These are phyloP conservation scores for Actinia equina DNA, from an alignment of 64 coral and sea anemone species.

Conservation along the genomic window DNA sequence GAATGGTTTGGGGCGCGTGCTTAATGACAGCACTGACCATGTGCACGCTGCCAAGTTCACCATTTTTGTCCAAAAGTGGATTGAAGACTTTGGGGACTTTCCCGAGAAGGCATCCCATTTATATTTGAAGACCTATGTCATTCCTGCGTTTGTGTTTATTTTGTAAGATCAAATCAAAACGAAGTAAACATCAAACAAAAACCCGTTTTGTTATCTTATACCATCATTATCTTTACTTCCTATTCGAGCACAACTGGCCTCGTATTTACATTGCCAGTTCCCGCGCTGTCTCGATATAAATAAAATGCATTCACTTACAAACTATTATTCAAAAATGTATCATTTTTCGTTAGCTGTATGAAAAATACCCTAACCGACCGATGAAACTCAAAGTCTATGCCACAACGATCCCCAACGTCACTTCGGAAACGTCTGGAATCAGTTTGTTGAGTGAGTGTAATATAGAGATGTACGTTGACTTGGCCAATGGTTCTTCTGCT, in stretches of 20 bases:
- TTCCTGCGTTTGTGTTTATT: no score
- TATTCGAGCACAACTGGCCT: no score
- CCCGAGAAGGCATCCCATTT: no score
- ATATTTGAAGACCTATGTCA: no score
- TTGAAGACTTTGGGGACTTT: no score
- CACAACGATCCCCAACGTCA: slow-evolving; percentile 30
- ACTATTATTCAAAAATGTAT: background rate
- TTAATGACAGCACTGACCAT: background rate
- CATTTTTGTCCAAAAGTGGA: no score
- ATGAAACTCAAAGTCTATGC: slow-evolving; percentile 36
- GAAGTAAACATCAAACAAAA: no score
- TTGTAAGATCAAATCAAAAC: no score
- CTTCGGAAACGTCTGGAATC: background rate
- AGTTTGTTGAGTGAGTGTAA: slow-evolving; percentile 15
- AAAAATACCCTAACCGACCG: slow-evolving; percentile 30
- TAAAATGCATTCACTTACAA: background rate
- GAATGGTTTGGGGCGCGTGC: background rate
- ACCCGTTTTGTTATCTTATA: no score
- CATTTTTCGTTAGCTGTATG: slow-evolving; percentile 9
- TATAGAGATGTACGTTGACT: slow-evolving; percentile 24
- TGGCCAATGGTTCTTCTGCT: background rate
- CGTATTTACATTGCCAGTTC: no score
- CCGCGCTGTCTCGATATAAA: background rate
- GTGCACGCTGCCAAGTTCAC: no score
- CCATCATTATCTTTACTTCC: no score